These are phyloP conservation scores for Therioaphis trifolii DNA, from an alignment of 2,888 invertebrate species.

Conservation along the genomic window DNA sequence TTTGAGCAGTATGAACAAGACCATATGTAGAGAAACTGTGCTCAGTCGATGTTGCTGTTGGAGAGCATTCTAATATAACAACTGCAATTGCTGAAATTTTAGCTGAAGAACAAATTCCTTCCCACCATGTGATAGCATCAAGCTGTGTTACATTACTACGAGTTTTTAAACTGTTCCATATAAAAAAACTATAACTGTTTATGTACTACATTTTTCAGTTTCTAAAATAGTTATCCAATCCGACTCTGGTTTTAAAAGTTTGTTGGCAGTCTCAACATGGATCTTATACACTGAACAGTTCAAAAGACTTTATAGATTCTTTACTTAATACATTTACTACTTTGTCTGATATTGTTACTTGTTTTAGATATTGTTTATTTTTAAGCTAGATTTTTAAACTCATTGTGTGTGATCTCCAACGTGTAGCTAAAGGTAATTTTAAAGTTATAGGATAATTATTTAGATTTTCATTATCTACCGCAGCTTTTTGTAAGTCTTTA, in stretches of 20 bases:
- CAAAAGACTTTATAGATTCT: conserved; percentile 50
- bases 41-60: conserved; percentile 63
- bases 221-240: conserved; percentile 61
- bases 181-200: conserved; percentile 11
- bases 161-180: conserved; percentile 26
- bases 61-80: conserved; percentile 34
- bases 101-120: conserved; percentile 39
- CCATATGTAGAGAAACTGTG: conserved; percentile 2
- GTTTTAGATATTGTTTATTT: conserved; percentile 1
- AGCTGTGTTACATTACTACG: neutral
- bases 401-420: neutral
- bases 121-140: conserved; percentile 5
- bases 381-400: neutral
- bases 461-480: too few species aligned
- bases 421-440: conserved; percentile 14
- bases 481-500: too few species aligned
- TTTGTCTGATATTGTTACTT: conserved; percentile 8
- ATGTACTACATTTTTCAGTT: conserved; percentile 56
- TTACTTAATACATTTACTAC: conserved; percentile 1
- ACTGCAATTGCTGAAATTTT: conserved; percentile 27
- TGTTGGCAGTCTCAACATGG: conserved; percentile 56
- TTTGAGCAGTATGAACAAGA: conserved; percentile 9
- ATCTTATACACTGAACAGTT: conserved; percentile 63
- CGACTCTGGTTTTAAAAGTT: conserved; percentile 60
- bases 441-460: too few species aligned